Conservation (phyloP, 2,113 vertebrate genomes). For the Xyliphius kryptos region DNA sequence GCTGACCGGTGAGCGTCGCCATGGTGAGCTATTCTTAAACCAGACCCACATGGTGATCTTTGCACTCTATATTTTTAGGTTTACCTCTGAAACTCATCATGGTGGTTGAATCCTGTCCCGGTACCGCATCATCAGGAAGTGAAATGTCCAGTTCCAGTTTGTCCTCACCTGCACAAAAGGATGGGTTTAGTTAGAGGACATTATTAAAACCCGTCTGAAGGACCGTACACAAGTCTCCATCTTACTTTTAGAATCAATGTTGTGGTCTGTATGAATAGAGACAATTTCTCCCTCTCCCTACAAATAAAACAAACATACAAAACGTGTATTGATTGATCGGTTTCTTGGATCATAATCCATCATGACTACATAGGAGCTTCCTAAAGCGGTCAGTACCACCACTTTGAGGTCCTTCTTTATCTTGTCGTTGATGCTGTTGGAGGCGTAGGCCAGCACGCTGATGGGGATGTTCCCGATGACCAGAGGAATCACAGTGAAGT, state of each 20-base stretch:
- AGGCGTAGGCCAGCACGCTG: constrained; percentile 44
- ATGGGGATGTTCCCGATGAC: constrained; percentile 54
- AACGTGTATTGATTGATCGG: too few relatives aligned
- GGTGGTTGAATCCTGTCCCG: constrained; percentile 28
- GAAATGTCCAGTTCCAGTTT: constrained; percentile 32
- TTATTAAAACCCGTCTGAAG: too few relatives aligned
- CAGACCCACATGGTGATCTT: not conserved
- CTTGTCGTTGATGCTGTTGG: not conserved
- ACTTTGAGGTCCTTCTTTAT: constrained; percentile 45
- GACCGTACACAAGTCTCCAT: too few relatives aligned
- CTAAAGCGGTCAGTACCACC: constrained; percentile 37
- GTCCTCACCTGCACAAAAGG: constrained; percentile 22
- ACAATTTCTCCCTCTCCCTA: constrained; percentile 47
- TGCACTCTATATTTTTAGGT: not conserved
- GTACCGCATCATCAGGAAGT: constrained; percentile 28
- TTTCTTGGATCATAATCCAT: too few relatives aligned
- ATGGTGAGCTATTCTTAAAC: too few relatives aligned
- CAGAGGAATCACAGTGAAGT: constrained; percentile 59
- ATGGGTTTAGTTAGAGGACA: not conserved
- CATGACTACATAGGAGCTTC: too few relatives aligned
- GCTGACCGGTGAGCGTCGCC: too few relatives aligned
- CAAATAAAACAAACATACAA: not conserved
- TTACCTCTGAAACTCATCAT: constrained; percentile 48
- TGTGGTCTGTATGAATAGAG: constrained; percentile 28
- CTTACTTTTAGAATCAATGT: constrained; percentile 40